Base-by-base conservation (phyloP, 2,113 vertebrate species). In the Pluvianellus socialis region DNA sequence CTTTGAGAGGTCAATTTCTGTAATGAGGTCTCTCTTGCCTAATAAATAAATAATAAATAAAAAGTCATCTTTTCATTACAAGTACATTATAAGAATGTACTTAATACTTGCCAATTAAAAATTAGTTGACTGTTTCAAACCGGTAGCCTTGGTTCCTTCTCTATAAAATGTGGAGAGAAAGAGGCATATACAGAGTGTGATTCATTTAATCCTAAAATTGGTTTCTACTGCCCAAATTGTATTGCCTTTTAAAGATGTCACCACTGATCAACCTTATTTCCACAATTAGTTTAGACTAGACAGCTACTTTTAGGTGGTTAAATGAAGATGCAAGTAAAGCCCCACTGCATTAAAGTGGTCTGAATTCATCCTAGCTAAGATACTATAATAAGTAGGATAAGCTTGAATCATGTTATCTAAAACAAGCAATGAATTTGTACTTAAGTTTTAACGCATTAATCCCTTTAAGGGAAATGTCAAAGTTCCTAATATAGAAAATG, bases 161-260 rank as follows among this genome's bases (percentile, higher is more conserved):
- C 4, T 16, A 7, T 12, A 14, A 7, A 67, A 67, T 4, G 1
- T 44, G 20, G 22, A 50, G 15, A 63, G 21, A 86, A 82, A 52
- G 5, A 45, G 0, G 0, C 19, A 55, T 65, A 38, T 10, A 32
- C 5, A n/a, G 16, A 27, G 20, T 20, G 7, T n/a, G 33, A 63
- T 18, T 68, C 15, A 70, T 81, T 94, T 61, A 50, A 47, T 65
- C 30, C 66, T n/a, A 40, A 52, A 86, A 83, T 67, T 79, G 7
- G 35, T 63, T 93, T 91, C 47, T 75, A 44, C 10, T 62, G 38
- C 14, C 8, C 7, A 79, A 71, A 75, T 22, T 44, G 2, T 61
- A 24, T 53, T 83, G 27, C 14, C 40, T 89, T 86, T 86, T 75
- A 71, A 83, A 86, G 26, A 35, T 62, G 52, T 28, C 72, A 67